Conservation (phyloP, 1,140 invertebrate species). For the Goniozus legneri region DNA sequence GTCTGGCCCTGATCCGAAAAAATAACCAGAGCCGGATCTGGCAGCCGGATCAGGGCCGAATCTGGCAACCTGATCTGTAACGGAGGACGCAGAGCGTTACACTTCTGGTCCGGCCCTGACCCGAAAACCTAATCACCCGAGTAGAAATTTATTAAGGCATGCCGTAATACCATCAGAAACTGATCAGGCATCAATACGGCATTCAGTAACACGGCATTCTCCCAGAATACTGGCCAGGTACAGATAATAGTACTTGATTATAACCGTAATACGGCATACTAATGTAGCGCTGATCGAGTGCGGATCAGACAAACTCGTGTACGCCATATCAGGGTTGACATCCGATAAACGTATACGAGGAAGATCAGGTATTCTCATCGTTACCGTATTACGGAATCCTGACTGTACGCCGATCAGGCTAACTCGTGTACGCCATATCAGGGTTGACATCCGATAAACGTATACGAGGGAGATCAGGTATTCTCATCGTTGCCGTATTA, state of each 20-base stretch:
- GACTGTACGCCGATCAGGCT: background rate
- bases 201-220: background rate
- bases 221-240: background rate
- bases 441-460: background rate
- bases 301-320: background rate
- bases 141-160: background rate
- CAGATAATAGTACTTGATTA: background rate
- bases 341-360: background rate
- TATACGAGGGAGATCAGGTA: no score
- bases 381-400: background rate
- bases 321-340: background rate
- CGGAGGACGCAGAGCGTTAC: no score
- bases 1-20: no score
- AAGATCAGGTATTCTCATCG: no score
- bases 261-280: background rate
- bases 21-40: no score
- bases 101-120: no score
- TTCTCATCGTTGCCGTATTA: background rate
- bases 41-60: no score
- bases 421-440: background rate
- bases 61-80: no score
- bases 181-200: background rate
- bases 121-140: no score
- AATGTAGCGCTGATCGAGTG: background rate
- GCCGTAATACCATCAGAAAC: background rate